A percentile compares a stretch with the other conserved stretches of the same genome.
These are phyloP conservation scores for Silurus lanzhouensis DNA, from an alignment of 2,797 vertebrate genomes.

Conservation along the genomic window DNA sequence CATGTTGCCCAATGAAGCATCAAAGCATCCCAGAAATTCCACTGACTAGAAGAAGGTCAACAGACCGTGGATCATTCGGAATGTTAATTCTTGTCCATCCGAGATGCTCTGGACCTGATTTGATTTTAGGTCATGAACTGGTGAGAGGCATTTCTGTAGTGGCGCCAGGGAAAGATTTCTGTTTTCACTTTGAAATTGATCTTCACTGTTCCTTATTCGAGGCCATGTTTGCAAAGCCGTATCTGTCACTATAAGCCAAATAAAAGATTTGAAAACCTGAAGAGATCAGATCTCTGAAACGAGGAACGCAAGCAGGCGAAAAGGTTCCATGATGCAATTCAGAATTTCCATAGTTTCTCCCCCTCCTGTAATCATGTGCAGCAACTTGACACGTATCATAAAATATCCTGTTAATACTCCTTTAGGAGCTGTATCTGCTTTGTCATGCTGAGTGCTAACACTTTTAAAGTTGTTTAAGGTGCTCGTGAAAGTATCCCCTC, in stretches of 20 bases:
- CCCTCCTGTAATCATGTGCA: background rate
- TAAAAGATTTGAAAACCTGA: conserved; percentile 26
- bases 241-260: conserved; percentile 28
- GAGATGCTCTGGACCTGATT: conserved; percentile 34
- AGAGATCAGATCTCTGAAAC: conserved; percentile 4
- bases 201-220: background rate
- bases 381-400: conserved; percentile 12
- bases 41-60: conserved; percentile 31
- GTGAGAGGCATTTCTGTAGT: conserved; percentile 13
- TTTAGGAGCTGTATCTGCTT: conserved; percentile 18
- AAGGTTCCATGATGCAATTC: conserved; percentile 1
- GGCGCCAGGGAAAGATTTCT: background rate
- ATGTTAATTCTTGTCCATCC: conserved; percentile 42
- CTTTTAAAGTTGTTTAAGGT: conserved; percentile 55
- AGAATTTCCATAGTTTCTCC: background rate
- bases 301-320: conserved; percentile 1
- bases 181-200: conserved; percentile 33
- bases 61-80: conserved; percentile 39
- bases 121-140: conserved; percentile 25
- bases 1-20: background rate
- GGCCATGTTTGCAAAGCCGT: conserved; percentile 18
- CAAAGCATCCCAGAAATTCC: conserved; percentile 28
- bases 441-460: conserved; percentile 31
- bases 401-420: conserved; percentile 18
- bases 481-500: conserved; percentile 51